Base-by-base conservation (phyloP, 2,797 vertebrate genomes). In the Cossypha heuglini region DNA sequence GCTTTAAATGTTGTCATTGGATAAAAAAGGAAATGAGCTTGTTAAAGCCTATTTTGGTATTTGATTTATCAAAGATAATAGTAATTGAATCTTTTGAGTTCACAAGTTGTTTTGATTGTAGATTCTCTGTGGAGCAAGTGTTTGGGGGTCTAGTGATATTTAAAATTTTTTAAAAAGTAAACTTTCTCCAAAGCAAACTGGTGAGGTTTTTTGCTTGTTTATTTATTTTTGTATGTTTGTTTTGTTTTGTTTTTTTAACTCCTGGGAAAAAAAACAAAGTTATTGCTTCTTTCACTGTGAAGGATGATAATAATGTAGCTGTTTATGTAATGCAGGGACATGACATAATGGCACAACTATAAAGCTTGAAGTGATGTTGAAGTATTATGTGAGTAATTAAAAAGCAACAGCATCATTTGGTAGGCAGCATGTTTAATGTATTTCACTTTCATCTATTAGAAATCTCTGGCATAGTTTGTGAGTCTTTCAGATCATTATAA, bases 371-470 rank as follows among this genome's bases (percentile, higher is more conserved):
- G 43, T 37, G 64, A 78, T 92, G 69, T 93, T 88, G 94, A 94
- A 95, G 91, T 88, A 90, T 66, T 88, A 40, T 43, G n/a, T 69
- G 62, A 2, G 1, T 75, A 86, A 91, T 96, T 94, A 94, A 94
- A 94, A 93, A 93, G 42, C 49, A 86, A 16, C 85, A 84, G 66
- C 83, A 88, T 75, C 46, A 51, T 94, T 90, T 94, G 52, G 51
- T 85, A 96, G 63, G 68, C 85, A 76, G 28, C 40, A 10, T 54
- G 54, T 94, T 93, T 94, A 35, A 79, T 61, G 59, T 75, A n/a
- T 88, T 92, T 94, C 48, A 31, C 93, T 97, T 91, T 95, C 62
- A 94, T 95, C 64, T 94, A 3, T 88, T 85, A n/a, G 66, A 91
- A 84, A 80, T 86, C 79, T 93, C 83, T 96, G 85, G 63, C 90